Conservation (phyloP, 2,888 invertebrate genomes). For the Baronia brevicornis region DNA sequence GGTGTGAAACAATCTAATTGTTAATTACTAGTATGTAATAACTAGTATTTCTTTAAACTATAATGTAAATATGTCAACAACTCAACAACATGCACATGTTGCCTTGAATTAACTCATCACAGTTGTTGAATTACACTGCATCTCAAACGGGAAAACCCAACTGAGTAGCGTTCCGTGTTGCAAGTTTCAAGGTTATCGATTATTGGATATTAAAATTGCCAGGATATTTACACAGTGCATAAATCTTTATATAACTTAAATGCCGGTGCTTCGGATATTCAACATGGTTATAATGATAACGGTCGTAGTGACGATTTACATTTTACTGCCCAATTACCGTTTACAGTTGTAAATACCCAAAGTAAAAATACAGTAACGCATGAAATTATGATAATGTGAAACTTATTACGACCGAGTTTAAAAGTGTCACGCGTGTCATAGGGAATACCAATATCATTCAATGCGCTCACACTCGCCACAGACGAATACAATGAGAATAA, state of each 20-base stretch:
- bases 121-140: no score
- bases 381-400: conserved; percentile 4
- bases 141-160: conserved; percentile 8
- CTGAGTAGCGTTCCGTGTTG: background rate
- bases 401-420: background rate
- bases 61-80: no score
- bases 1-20: no score
- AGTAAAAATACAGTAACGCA: conserved; percentile 2
- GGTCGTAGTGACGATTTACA: background rate
- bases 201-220: background rate
- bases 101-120: conserved; percentile 7
- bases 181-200: background rate
- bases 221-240: background rate
- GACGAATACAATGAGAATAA: conserved; percentile 18
- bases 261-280: background rate
- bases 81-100: conserved; percentile 4
- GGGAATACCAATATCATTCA: conserved; percentile 40
- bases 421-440: conserved; percentile 24
- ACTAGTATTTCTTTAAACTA: no score
- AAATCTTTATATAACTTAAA: background rate
- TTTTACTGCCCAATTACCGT: background rate
- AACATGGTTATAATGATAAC: background rate
- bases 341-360: conserved; percentile 1
- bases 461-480: conserved; percentile 16
- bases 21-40: no score